Percentiles rank a stretch among this genome's conserved stretches.
Conservation (phyloP, 2,113 vertebrate species). For the Salvator merianae region DNA sequence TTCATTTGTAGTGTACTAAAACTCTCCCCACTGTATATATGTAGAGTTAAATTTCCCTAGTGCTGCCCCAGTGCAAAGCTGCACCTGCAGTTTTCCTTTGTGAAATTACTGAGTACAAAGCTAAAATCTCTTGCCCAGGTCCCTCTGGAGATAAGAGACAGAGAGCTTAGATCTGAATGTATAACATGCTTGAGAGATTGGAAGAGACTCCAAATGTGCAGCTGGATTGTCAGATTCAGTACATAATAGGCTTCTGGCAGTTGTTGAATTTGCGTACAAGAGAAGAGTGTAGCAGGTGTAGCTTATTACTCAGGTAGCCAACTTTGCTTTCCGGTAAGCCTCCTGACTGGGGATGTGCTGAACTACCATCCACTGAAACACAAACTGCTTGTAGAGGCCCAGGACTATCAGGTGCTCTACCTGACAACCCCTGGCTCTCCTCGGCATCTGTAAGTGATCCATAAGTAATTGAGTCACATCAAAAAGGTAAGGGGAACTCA, state of each 20-base stretch:
- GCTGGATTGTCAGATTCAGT: background rate
- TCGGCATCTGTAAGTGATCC: too few relatives aligned
- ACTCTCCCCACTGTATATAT: accelerated
- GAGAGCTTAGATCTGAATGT: slow-evolving; percentile 28
- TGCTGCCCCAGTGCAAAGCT: slow-evolving; percentile 11
- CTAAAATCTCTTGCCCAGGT: slow-evolving; percentile 19
- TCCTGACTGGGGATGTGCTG: background rate
- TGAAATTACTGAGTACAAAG: slow-evolving; percentile 25
- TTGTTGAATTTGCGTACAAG: background rate
- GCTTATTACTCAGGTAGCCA: background rate
- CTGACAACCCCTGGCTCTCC: too few relatives aligned
- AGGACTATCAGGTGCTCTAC: too few relatives aligned
- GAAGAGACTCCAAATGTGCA: background rate
- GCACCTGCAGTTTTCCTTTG: background rate
- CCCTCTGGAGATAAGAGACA: slow-evolving; percentile 41
- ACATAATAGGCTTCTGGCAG: background rate
- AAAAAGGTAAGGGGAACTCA: too few relatives aligned
- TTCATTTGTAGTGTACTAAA: background rate
- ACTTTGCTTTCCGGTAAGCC: background rate
- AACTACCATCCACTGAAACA: too few relatives aligned
- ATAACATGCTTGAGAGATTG: background rate
- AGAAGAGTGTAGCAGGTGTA: background rate
- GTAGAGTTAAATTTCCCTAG: slow-evolving; percentile 3
- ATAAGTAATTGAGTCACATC: too few relatives aligned
- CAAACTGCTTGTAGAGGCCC: too few relatives aligned